Conservation (phyloP, 2,113 vertebrate species). For the Petrocephalus zakoni region DNA sequence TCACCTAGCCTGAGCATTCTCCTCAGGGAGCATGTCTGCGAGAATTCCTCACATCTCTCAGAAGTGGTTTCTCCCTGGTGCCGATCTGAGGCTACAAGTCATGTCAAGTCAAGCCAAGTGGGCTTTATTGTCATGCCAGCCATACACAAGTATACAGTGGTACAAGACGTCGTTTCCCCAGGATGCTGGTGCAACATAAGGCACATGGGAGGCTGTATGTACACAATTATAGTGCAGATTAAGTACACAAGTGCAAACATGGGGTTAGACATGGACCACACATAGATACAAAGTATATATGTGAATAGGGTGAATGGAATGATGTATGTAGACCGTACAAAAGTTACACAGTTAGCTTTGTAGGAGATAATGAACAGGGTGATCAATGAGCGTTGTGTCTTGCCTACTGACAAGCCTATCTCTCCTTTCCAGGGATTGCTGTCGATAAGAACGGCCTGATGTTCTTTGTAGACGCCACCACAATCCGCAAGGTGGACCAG, state of each 20-base stretch:
- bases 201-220: no score
- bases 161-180: no score
- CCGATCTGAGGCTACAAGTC: not conserved
- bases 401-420: not conserved
- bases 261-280: no score
- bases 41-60: not conserved
- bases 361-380: not conserved
- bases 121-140: no score
- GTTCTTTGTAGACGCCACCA: conserved; percentile 98
- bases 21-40: not conserved
- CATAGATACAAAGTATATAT: no score
- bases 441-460: conserved; percentile 97
- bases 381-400: not conserved
- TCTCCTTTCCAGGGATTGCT: conserved; percentile 73
- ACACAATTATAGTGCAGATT: no score
- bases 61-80: not conserved
- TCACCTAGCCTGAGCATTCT: not conserved
- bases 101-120: no score
- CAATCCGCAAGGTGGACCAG: conserved; percentile 98
- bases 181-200: no score
- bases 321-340: no score
- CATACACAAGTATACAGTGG: no score
- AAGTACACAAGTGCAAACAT: no score
- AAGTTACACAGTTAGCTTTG: not conserved
- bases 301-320: no score